Conservation (phyloP, 2,888 invertebrate genomes). For the Drosophila neonasuta region DNA sequence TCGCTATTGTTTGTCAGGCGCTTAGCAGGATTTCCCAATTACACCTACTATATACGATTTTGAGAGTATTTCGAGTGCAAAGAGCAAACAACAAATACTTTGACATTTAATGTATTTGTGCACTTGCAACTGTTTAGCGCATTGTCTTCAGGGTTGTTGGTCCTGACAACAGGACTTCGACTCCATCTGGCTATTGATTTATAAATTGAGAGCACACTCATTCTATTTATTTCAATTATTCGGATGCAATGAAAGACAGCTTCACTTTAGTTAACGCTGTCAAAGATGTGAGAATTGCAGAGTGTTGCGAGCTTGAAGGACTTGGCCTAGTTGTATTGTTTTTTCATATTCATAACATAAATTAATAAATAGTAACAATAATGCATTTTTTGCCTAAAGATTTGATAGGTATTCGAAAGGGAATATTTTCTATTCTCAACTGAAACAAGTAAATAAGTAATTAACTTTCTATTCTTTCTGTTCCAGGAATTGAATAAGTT, state of each 20-base stretch:
- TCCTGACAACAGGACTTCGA: not conserved
- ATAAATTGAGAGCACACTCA: conserved; percentile 9
- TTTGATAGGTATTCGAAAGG: not conserved
- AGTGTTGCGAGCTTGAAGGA: not conserved
- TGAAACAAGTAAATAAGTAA: too few species aligned
- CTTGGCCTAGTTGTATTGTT: not conserved
- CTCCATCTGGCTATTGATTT: conserved; percentile 14
- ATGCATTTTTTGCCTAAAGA: not conserved
- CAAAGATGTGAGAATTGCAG: not conserved
- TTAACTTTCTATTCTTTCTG: too few species aligned
- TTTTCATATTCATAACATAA: not conserved
- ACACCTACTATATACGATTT: conserved; percentile 34
- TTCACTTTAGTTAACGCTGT: not conserved
- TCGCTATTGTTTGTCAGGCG: conserved; percentile 60
- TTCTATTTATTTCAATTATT: conserved; percentile 17
- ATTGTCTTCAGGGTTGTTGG: conserved; percentile 6
- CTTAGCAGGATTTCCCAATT: conserved; percentile 69
- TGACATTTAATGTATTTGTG: conserved; percentile 46
- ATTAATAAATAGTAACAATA: not conserved
- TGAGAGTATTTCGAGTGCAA: conserved; percentile 18
- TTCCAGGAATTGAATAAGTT: not conserved
- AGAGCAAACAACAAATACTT: conserved; percentile 21
- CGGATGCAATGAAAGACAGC: not conserved
- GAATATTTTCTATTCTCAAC: not conserved
- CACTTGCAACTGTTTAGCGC: conserved; percentile 45